Percentiles rank a stretch among this genome's conserved stretches.
Evolutionary conservation across 53 echinoderm and acorn worm species (phyloP).

Genomic region (Glandiceps talaboti): DNA sequence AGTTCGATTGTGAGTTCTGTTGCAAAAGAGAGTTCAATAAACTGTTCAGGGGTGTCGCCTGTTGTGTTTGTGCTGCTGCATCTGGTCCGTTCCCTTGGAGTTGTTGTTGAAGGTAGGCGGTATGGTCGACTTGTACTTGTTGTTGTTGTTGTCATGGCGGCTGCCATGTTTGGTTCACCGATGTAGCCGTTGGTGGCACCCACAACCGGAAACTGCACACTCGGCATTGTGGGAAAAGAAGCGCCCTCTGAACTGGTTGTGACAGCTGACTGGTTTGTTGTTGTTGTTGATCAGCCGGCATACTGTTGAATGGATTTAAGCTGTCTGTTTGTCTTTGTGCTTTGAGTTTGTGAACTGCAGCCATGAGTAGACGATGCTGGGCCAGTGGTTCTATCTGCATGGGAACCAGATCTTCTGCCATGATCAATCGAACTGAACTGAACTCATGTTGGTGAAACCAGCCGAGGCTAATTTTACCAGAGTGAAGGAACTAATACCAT

Average conservation of each 20-base stretch:
- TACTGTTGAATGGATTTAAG: not conserved
- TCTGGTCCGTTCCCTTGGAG: not conserved
- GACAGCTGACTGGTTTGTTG: not conserved
- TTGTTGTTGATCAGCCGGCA: not conserved
- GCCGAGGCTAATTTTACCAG: not conserved
- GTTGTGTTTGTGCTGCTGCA: not conserved
- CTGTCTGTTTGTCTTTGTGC: not conserved
- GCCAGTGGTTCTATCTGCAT: not conserved
- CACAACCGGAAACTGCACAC: not conserved
- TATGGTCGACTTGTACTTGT: not conserved
- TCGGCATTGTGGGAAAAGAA: not conserved
- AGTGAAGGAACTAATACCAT: not conserved
- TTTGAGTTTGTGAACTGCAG: not conserved
- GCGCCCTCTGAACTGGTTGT: not conserved
- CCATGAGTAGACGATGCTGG: not conserved
- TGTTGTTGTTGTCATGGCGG: not conserved
- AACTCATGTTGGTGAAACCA: not conserved
- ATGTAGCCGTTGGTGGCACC: not conserved
- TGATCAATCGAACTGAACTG: not conserved
- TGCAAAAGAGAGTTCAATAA: not conserved
- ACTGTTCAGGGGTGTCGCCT: not conserved
- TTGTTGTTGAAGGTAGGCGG: not conserved
- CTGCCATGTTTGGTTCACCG: not conserved
- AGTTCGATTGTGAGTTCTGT: too few species aligned
- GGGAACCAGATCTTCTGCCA: not conserved